Evolutionary conservation across 2,113 vertebrate genomes (phyloP), one percentile per base, ranked within the genome.

Genomic region (Corynorhinus townsendii): DNA sequence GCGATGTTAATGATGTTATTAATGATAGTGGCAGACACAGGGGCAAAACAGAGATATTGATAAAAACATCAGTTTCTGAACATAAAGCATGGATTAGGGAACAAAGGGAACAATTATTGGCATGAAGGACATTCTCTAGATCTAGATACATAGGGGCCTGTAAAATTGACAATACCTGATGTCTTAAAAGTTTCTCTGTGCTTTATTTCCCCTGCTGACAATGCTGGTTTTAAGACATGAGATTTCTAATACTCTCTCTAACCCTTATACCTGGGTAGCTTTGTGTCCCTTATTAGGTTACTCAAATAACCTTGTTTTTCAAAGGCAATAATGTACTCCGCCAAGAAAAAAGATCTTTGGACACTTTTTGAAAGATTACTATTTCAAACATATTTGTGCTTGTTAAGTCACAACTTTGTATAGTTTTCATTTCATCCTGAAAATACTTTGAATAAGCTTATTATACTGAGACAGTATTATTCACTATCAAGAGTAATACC

Each of bases 221-320:
- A 68, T 15, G 17, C 24, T 75, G 38, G 68, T 14, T 12, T 11
- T 20, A 20, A 91, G 72, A 71, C 6, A 22, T 6, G 10, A 33
- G 30, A 80, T 56, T 69, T 80, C 62, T 5, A 43, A 22, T 43
- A 10, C 26, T 38, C 11, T 80, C 56, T 26, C 26, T 86, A 30
- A 43, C 15, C 20, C 28, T 26, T 71, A 49, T 22, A 40, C 49
- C 54, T 86, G 54, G 15, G n/a, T 68, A 93, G 40, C 12, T 77
- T 54, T 89, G 54, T 45, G 11, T 86, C 7, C 16, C 19, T 47
- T 40, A 79, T 15, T 43, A 45, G 26, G 43, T 83, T 66, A 73
- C 79, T 82, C 64, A 87, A 84, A 87, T 84, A 80, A 90, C 5
- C 30, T 90, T 92, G 15, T 68, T 92, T 80, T 85, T 75, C 56